Evolutionary conservation across 2,888 invertebrate genomes (phyloP).

Genomic region (Herminia tarsipennalis): DNA sequence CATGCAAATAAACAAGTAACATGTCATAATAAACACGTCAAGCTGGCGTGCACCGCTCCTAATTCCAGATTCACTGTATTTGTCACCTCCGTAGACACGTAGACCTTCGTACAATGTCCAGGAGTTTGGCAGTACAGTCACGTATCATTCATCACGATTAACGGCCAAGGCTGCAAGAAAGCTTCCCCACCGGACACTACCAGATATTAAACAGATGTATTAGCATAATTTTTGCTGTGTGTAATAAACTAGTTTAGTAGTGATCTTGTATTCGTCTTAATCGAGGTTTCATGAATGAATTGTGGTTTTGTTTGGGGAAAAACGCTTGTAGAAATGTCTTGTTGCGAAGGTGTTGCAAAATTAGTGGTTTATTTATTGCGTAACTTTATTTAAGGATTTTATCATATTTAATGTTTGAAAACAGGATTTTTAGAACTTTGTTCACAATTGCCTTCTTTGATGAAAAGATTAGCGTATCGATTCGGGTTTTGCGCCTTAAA

Average conservation of each 20-base stretch:
- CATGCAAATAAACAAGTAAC: background rate
- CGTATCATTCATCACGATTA: slow-evolving; percentile 6
- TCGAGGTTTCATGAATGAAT: slow-evolving; percentile 6
- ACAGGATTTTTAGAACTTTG: too few species aligned
- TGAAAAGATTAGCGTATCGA: too few species aligned
- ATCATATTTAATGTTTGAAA: too few species aligned
- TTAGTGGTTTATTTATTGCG: too few species aligned
- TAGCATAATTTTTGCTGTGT: slow-evolving; percentile 23
- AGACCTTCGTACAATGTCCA: slow-evolving; percentile 11
- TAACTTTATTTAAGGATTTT: too few species aligned
- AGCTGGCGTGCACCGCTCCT: background rate
- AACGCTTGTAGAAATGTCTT: too few species aligned
- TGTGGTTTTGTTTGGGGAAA: background rate
- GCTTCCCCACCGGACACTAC: slow-evolving; percentile 1
- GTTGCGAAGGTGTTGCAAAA: too few species aligned
- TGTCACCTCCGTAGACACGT: slow-evolving; percentile 3
- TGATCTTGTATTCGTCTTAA: slow-evolving; percentile 3
- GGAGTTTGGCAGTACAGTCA: slow-evolving; percentile 5
- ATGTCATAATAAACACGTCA: background rate
- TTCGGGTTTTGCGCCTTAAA: too few species aligned
- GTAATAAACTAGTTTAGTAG: slow-evolving; percentile 1
- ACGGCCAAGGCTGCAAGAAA: slow-evolving; percentile 11
- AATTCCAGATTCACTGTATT: background rate
- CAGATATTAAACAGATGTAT: slow-evolving; percentile 17
- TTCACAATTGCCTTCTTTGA: too few species aligned